Conservation (phyloP, 1,140 invertebrate genomes). For the Phenacoccus solenopsis region DNA sequence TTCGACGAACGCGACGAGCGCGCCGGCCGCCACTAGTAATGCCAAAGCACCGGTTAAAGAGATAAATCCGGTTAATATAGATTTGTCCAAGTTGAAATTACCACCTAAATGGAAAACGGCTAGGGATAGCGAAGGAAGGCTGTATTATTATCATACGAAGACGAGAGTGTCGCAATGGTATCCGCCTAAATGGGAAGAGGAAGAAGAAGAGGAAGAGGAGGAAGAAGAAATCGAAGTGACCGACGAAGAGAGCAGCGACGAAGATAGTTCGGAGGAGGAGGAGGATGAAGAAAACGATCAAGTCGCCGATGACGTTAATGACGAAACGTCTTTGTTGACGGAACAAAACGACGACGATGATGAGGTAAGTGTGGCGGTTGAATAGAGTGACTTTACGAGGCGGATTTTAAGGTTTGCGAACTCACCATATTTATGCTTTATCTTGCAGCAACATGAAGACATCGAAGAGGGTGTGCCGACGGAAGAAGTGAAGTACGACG, state of each 20-base stretch:
- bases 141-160: slow-evolving; percentile 83
- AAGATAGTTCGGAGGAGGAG: slow-evolving; percentile 9
- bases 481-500: too few species aligned
- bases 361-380: too few species aligned
- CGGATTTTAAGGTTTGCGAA: too few species aligned
- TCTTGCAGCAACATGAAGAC: too few species aligned
- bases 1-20: not conserved
- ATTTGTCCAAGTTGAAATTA: not conserved
- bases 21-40: not conserved
- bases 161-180: slow-evolving; percentile 77
- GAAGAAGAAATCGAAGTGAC: slow-evolving; percentile 34
- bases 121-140: slow-evolving; percentile 33
- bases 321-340: too few species aligned
- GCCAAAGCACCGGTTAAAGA: not conserved
- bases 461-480: too few species aligned
- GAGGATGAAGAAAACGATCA: slow-evolving; percentile 20
- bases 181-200: slow-evolving; percentile 47
- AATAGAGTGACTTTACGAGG: too few species aligned
- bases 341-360: too few species aligned
- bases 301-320: too few species aligned
- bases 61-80: not conserved
- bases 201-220: not conserved
- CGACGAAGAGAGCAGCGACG: slow-evolving; percentile 24
- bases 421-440: too few species aligned
- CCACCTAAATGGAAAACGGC: slow-evolving; percentile 4